Conservation (phyloP, 1,140 invertebrate species). For the Parapsyche elsis region DNA sequence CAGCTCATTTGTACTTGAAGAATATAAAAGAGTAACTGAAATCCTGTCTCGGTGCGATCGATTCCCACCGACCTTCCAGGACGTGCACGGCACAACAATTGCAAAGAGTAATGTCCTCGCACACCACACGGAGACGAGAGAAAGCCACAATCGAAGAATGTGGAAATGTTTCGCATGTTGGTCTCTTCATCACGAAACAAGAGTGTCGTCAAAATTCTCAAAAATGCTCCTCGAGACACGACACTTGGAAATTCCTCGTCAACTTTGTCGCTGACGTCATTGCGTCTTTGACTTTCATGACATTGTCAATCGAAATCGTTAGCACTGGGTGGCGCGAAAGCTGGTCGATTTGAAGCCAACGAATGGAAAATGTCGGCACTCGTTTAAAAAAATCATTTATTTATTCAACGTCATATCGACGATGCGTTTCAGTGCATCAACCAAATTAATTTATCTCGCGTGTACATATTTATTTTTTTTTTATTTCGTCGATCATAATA, state of each 20-base stretch:
- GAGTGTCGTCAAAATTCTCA: not conserved
- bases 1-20: too few relatives aligned
- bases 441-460: not conserved
- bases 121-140: conserved; percentile 27
- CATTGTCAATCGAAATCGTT: not conserved
- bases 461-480: not conserved
- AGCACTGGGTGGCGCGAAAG: too few relatives aligned
- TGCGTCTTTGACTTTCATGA: not conserved
- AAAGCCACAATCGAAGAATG: conserved; percentile 11
- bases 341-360: too few relatives aligned
- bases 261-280: not conserved
- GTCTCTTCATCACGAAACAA: not conserved
- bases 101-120: conserved; percentile 46
- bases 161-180: not conserved
- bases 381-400: too few relatives aligned
- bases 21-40: too few relatives aligned
- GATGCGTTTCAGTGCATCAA: too few relatives aligned
- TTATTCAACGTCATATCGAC: too few relatives aligned
- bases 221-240: too few relatives aligned
- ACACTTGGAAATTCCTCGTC: too few relatives aligned
- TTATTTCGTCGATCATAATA: not conserved
- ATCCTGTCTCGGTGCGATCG: conserved; percentile 21
- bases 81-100: conserved; percentile 44
- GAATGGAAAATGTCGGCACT: too few relatives aligned
- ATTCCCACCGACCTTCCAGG: conserved; percentile 50